Base-by-base conservation (phyloP, 1,140 invertebrate species). In the Chelonus insularis region DNA sequence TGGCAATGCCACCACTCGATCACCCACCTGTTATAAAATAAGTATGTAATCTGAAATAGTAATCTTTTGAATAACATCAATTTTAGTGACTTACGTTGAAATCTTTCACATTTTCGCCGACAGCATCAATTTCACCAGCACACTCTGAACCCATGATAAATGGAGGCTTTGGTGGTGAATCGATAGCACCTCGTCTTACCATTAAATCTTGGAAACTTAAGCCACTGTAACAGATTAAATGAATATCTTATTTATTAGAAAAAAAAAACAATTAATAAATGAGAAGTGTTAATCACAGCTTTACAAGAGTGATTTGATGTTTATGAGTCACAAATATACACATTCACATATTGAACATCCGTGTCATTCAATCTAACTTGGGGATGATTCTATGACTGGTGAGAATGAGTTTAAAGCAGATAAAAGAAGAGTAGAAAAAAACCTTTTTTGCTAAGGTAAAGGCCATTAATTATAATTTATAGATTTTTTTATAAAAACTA, bases 101-200 rank as follows among this genome's bases (percentile, higher is more conserved):
- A 67, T 89, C 88, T 66, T 88, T 87, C n/a, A 93, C 91, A 43
- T 88, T 88, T 77, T 91, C 90, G 43, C 91, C 93, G 62, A 94
- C 80, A 69, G 87, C 86, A 71, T 92, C 90, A 34, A 96, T 86
- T 68, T 91, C 88, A 48, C 94, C 94, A 57, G 92, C 88, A 76
- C 91, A 93, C 76, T 96, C 93, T 68, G 92, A 92, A 39, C 94
- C 93, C 73, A 94, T 85, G 72, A 92, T 91, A 79, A 94, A 89
- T 1, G 93, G 93, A 9, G 90, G 90, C 81, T 94, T 94, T 4
- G 91, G 91, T 3, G 88, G 86, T 8, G 89, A 89, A 74, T 94
- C 91, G 63, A 94, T 89, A 20, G 89, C 87, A 1, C 93, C 93
- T 79, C 94, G 90, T 47, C 92, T 84, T 20, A 90, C 87, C 87